Evolutionary conservation across 2,797 vertebrate genomes (phyloP).

Genomic region (Coranthus polyacanthus): DNA sequence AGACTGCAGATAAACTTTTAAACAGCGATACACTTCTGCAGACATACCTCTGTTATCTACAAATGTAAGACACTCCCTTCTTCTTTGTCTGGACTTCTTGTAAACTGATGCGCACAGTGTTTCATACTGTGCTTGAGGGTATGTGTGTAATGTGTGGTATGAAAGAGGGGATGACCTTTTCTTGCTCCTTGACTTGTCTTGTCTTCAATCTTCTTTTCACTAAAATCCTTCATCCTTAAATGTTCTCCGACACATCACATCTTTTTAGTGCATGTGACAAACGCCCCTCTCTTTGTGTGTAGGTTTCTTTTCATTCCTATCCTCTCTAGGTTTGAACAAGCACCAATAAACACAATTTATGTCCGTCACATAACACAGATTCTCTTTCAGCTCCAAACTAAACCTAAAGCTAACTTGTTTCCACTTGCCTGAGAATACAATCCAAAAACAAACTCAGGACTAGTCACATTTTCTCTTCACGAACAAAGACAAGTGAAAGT

Average conservation of each 20-base stretch:
- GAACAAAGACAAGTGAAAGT: background rate
- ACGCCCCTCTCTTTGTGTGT: background rate
- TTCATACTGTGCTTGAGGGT: conserved; percentile 8
- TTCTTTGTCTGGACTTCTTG: conserved; percentile 21
- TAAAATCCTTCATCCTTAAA: no score
- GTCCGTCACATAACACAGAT: conserved; percentile 8
- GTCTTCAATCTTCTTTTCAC: background rate
- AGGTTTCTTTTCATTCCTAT: background rate
- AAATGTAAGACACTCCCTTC: background rate
- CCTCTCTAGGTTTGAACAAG: background rate
- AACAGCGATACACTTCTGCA: conserved; percentile 12
- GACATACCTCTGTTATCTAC: conserved; percentile 40
- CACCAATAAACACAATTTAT: conserved; percentile 1
- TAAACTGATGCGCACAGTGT: conserved; percentile 14
- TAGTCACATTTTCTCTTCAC: conserved; percentile 6
- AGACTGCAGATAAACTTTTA: background rate
- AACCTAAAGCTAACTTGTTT: conserved; percentile 44
- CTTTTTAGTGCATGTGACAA: no score
- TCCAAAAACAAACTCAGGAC: conserved; percentile 6
- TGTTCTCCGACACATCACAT: no score
- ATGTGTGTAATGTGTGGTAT: conserved; percentile 28
- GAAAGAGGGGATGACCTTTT: conserved; percentile 16
- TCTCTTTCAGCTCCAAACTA: conserved; percentile 3
- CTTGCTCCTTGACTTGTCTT: conserved; percentile 31
- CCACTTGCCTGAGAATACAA: conserved; percentile 33